These are phyloP conservation scores for Perizoma affinitatum DNA, from an alignment of 2,888 invertebrate genomes.

Conservation along the genomic window DNA sequence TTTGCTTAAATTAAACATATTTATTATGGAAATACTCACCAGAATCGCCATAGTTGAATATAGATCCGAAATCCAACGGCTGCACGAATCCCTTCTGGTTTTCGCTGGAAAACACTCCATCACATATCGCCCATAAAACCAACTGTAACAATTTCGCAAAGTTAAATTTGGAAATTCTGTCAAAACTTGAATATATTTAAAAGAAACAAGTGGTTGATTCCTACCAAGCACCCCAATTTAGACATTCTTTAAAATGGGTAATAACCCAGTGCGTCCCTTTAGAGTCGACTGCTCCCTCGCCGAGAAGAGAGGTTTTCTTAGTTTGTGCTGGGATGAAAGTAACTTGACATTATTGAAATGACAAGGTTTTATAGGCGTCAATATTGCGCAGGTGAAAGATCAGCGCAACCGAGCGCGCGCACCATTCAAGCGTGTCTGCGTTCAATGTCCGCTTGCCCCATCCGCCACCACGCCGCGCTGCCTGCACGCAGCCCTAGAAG, in stretches of 20 bases:
- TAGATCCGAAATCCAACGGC: slow-evolving; percentile 82
- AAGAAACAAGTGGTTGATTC: slow-evolving; percentile 36
- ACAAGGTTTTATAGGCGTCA: slow-evolving; percentile 83
- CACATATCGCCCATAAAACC: slow-evolving; percentile 71
- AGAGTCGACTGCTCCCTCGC: slow-evolving; percentile 56
- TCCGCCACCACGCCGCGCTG: slow-evolving; percentile 43
- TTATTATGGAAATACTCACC: slow-evolving; percentile 51
- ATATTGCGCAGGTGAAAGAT: slow-evolving; percentile 83
- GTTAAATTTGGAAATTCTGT: slow-evolving; percentile 23
- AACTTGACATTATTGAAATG: slow-evolving; percentile 78
- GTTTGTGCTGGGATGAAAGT: slow-evolving; percentile 79
- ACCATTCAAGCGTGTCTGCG: slow-evolving; percentile 75
- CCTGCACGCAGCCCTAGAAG: slow-evolving; percentile 2
- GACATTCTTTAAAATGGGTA: slow-evolving; percentile 71
- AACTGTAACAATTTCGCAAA: slow-evolving; percentile 63
- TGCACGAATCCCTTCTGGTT: slow-evolving; percentile 76
- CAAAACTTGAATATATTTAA: slow-evolving; percentile 12
- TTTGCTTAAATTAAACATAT: neutral
- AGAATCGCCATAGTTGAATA: slow-evolving; percentile 73
- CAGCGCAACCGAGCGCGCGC: slow-evolving; percentile 77
- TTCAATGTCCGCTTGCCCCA: slow-evolving; percentile 82
- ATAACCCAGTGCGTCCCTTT: slow-evolving; percentile 63
- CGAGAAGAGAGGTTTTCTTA: slow-evolving; percentile 70
- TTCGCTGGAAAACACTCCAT: slow-evolving; percentile 63
- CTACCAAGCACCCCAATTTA: slow-evolving; percentile 72